phyloP scores from a whole-genome alignment of 2,888 invertebrate genomes.

The Epinotia bilunana region DNA sequence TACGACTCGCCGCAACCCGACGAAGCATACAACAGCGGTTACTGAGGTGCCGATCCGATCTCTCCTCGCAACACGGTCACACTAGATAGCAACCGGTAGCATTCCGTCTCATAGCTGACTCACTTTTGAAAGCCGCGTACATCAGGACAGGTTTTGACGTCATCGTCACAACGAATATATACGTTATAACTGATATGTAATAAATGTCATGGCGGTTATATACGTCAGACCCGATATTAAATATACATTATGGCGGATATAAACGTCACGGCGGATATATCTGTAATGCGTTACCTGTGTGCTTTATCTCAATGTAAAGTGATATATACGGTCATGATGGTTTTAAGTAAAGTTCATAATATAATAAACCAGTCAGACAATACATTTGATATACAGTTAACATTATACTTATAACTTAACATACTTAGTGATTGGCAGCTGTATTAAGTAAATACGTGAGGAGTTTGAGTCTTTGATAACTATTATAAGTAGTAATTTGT shows the following conservation, averaged over 20 bases:
- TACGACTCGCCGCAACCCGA: conserved; percentile 60
- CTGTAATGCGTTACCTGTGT: not conserved
- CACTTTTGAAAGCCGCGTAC: not conserved
- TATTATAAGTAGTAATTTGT: not conserved
- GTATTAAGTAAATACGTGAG: not conserved
- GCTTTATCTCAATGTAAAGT: not conserved
- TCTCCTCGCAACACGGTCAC: not conserved
- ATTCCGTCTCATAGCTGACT: conserved; percentile 5
- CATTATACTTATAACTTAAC: not conserved
- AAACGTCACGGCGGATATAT: not conserved
- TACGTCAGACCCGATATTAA: not conserved
- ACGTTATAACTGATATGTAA: not conserved
- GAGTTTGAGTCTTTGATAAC: conserved; percentile 2
- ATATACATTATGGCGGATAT: not conserved
- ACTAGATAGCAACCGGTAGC: conserved; percentile 1
- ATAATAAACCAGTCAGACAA: not conserved
- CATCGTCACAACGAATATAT: not conserved
- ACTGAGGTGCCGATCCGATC: conserved; percentile 50
- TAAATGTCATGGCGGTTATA: not conserved
- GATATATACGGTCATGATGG: no score
- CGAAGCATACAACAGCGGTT: conserved; percentile 59
- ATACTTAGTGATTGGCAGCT: not conserved
- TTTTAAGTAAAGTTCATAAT: not conserved
- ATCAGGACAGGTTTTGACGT: not conserved
- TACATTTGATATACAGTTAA: conserved; percentile 1